Evolutionary conservation across 2,113 vertebrate species (phyloP), one percentile per base, ranked within the genome.

Genomic region (Edolisoma coerulescens): DNA sequence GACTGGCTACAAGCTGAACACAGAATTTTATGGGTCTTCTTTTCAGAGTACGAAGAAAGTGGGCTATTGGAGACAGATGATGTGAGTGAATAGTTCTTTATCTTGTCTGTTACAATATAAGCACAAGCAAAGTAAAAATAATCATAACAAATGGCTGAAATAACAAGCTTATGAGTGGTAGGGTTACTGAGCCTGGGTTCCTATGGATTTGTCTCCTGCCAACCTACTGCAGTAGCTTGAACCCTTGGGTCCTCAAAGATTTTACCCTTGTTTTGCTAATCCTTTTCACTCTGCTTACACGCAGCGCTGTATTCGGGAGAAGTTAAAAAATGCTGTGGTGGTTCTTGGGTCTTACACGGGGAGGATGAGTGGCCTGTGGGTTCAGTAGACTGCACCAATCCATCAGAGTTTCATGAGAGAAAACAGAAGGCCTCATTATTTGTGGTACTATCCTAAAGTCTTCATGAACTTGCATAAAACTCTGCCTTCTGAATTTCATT

Each of bases 21-120:
- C 26, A 84, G 63, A 94, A 89, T 95, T 93, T 81, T 97, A 64
- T 92, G 89, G 78, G 9, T 96, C 83, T 97, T 95, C 85, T 93
- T 98, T 98, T 96, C 97, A 99, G 99, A 99, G 89, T 99, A 99
- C 93, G 99, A 99, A 98, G 99, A 99, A 89, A 99, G 99, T 91
- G 99, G 99, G 67, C 97, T 99, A 49, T 87, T 99, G 98, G 99
- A 99, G 96, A 99, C 98, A 30, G 99, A 99, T 93, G 99, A 99
- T 98, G 99, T 99, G 98, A 97, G 98, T 98, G 89, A 93, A 97
- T 83, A 73, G 70, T 97, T 96, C 86, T 95, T n/a, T 92, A 0
- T 87, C 41, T 88, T 80, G 49, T 92, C 71, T 89, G 39, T 89
- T 92, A 52, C 16, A 84, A 21, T 45, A 44, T 74, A 61, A 89